Base-by-base conservation (phyloP, 64 coral and sea anemone species). In the Trachythela sp. region DNA sequence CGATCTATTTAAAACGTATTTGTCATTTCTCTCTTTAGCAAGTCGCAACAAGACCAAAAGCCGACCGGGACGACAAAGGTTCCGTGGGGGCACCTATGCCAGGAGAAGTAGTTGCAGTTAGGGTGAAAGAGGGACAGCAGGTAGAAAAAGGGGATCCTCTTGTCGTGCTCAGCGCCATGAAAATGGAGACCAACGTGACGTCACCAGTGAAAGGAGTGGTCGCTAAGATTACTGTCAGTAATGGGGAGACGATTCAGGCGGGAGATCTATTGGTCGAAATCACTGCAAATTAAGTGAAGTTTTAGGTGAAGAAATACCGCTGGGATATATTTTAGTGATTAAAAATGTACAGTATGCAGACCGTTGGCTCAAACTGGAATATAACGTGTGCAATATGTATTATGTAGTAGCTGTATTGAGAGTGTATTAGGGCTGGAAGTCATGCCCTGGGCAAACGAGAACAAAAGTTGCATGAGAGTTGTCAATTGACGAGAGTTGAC, bases 21-120 rank as follows among this genome's bases (percentile, higher is more conserved):
- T 80, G 32, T 80, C 34, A 20, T 80, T 80, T 15, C 13, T 72
- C 9, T 24, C 37, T 26, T 45, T 29, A 99, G 96, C 95, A 89
- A 30, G 83, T 99, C 7, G 48, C 39, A 48, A 94, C 85, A 33
- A 91, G 90, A n/a, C 93, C 96, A 4, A 99, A 99, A 43, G 96
- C 96, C 20, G 89, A 93, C 39, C 92, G 92, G 32, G 70, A 85
- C 0, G 84, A 93, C 87, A 95, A 93, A 70, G 96, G 96, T 18
- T 99, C 96, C 5, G 91, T 99, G 4, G 96, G 96, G 42, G 96
- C 96, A 35, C 96, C 96, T 20, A 99, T 99, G 96, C 96, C 96
- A 0, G 96, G 96, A 4, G 94, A 99, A 40, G 96, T 99, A 1
- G 96, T 99, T 0, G 93, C 91, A 34, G 52, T 99, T 18, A 91